A percentile compares a stretch with the other conserved stretches of the same genome.
Evolutionary conservation across 2,888 invertebrate species (phyloP).

Genomic region (Copidosoma aretas): DNA sequence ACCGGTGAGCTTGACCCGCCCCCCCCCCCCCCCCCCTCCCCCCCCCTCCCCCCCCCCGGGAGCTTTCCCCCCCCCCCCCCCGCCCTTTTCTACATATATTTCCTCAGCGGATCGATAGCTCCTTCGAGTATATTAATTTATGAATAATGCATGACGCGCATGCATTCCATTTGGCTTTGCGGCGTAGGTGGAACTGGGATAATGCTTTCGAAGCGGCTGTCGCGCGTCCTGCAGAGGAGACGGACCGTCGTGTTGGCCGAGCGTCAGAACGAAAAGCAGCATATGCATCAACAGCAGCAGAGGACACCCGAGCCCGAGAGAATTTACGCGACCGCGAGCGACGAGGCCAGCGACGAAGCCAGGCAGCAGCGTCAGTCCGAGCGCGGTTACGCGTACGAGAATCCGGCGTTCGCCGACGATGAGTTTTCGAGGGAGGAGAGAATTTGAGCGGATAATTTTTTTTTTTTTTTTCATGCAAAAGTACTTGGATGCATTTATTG

Average conservation of each 20-base stretch:
- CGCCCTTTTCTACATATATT: too few species aligned
- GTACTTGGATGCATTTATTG: too few species aligned
- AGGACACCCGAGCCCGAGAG: background rate
- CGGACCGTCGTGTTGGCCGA: constrained; percentile 17
- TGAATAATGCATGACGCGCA: too few species aligned
- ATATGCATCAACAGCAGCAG: background rate
- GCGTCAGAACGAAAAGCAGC: background rate
- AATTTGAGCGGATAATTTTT: too few species aligned
- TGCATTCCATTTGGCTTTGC: too few species aligned
- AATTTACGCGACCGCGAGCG: constrained; percentile 5
- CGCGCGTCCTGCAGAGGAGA: constrained; percentile 6
- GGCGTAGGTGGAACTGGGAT: background rate
- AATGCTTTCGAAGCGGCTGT: constrained; percentile 8
- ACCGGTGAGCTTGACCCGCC: background rate
- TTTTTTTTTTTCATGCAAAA: too few species aligned
- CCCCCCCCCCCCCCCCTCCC: too few species aligned
- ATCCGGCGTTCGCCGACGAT: constrained; percentile 8
- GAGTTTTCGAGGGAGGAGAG: too few species aligned
- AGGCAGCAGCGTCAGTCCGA: background rate
- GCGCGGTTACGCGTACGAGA: constrained; percentile 12
- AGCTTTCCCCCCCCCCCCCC: too few species aligned
- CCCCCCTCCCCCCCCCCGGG: too few species aligned
- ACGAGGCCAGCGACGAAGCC: background rate
- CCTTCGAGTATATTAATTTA: background rate
- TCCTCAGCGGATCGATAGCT: background rate